These are phyloP conservation scores for Mustelus asterias DNA, from an alignment of 2,113 vertebrate species.

Conservation along the genomic window DNA sequence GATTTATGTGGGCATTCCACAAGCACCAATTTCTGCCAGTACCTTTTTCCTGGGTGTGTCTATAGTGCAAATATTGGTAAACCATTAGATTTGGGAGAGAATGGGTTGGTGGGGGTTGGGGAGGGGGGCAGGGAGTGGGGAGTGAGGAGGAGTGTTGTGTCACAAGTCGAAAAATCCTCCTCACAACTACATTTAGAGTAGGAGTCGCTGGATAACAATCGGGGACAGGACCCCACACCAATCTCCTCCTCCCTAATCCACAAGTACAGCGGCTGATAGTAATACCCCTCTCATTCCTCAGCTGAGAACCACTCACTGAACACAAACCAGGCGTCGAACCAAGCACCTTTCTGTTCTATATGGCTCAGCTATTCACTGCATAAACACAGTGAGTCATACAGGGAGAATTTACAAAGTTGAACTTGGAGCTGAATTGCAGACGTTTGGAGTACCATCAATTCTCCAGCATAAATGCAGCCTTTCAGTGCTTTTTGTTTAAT, in stretches of 20 bases:
- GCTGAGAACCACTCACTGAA: background rate
- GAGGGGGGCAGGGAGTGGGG: too few species aligned
- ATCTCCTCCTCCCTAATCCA: background rate
- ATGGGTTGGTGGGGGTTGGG: background rate
- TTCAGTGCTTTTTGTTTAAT: slow-evolving; percentile 30
- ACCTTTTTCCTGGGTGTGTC: background rate
- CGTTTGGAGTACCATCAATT: slow-evolving; percentile 16
- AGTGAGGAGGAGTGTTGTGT: background rate
- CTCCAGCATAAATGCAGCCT: slow-evolving; percentile 20
- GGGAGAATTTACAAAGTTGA: slow-evolving; percentile 4
- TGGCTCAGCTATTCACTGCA: slow-evolving; percentile 29
- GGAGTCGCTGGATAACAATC: background rate
- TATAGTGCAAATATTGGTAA: background rate
- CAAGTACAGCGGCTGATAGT: background rate
- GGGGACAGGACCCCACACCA: background rate
- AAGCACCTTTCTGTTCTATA: background rate
- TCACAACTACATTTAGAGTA: background rate
- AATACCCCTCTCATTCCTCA: background rate
- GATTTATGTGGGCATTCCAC: background rate
- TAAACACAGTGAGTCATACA: slow-evolving; percentile 23
- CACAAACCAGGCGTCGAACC: background rate
- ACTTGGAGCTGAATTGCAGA: slow-evolving; percentile 32
- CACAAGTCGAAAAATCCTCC: background rate
- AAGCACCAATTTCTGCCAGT: background rate
- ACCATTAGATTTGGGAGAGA: background rate